Conservation (phyloP, 2,113 vertebrate species). For the Gulo gulo region DNA sequence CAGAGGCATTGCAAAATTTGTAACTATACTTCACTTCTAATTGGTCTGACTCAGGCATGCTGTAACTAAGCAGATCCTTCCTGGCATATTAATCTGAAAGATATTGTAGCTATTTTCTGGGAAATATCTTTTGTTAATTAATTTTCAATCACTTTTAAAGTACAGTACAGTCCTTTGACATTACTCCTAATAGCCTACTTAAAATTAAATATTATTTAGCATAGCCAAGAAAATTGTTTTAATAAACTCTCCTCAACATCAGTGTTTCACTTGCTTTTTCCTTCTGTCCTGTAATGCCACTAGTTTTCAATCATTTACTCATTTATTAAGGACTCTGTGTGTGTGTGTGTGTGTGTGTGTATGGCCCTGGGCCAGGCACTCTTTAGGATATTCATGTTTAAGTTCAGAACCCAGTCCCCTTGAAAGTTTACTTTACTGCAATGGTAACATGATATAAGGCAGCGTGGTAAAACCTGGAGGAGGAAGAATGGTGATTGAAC, state of each 20-base stretch:
- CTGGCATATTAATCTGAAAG: background rate
- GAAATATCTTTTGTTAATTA: constrained; percentile 30
- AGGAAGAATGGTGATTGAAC: background rate
- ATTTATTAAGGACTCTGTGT: background rate
- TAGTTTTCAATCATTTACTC: background rate
- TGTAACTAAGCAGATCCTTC: background rate
- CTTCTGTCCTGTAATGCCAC: background rate
- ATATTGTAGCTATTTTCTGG: background rate
- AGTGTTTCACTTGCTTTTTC: background rate
- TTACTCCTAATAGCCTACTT: background rate
- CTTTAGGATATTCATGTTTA: background rate
- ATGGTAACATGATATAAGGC: background rate
- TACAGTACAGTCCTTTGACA: background rate
- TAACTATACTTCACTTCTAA: constrained; percentile 29
- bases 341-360: background rate
- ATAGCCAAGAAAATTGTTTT: background rate
- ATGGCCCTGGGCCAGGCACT: background rate
- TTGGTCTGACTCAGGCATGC: background rate
- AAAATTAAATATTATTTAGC: background rate
- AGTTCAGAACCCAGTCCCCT: background rate
- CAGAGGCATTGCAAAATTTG: background rate
- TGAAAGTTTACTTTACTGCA: background rate
- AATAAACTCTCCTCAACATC: background rate
- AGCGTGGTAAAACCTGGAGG: background rate
- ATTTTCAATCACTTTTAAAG: constrained; percentile 36